phyloP scores from a whole-genome alignment of 37 sponge, comb jelly and placozoan species.

The Mnemiopsis leidyi region DNA sequence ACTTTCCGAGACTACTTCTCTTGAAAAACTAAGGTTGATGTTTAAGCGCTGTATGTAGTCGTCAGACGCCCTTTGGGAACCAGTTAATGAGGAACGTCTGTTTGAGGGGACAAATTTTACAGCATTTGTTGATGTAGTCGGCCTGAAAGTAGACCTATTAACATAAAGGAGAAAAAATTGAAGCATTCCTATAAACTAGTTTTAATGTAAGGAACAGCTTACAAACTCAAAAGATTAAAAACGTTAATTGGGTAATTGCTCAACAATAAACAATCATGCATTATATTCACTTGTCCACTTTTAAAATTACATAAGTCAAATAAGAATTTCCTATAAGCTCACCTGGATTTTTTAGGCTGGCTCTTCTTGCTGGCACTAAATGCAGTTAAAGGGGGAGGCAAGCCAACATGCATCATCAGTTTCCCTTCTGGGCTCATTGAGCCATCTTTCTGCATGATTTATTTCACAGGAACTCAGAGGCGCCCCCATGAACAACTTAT shows the following conservation, averaged over 20 bases:
- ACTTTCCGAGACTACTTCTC: conserved; percentile 51
- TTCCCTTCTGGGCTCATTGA: conserved; percentile 11
- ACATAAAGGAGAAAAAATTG: too few species aligned
- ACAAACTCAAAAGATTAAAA: too few species aligned
- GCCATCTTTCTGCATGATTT: neutral
- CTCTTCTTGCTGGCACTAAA: conserved; percentile 44
- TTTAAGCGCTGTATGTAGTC: conserved; percentile 40
- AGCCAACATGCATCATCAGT: conserved; percentile 24
- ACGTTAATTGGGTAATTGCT: too few species aligned
- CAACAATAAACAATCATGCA: too few species aligned
- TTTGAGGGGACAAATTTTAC: neutral
- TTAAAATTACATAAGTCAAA: too few species aligned
- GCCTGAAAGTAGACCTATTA: neutral
- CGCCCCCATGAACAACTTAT: neutral
- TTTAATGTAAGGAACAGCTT: too few species aligned
- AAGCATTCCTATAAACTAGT: too few species aligned
- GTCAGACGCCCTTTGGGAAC: neutral
- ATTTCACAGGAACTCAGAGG: neutral
- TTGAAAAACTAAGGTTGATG: neutral
- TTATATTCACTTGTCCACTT: too few species aligned
- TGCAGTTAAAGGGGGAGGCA: conserved; percentile 43
- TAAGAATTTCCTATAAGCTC: too few species aligned
- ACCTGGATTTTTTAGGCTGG: neutral
- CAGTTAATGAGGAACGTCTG: neutral
- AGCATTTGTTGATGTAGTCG: conserved; percentile 5